Base-by-base conservation (phyloP, 2,113 vertebrate genomes). In the Microcebus lehilahytsara region DNA sequence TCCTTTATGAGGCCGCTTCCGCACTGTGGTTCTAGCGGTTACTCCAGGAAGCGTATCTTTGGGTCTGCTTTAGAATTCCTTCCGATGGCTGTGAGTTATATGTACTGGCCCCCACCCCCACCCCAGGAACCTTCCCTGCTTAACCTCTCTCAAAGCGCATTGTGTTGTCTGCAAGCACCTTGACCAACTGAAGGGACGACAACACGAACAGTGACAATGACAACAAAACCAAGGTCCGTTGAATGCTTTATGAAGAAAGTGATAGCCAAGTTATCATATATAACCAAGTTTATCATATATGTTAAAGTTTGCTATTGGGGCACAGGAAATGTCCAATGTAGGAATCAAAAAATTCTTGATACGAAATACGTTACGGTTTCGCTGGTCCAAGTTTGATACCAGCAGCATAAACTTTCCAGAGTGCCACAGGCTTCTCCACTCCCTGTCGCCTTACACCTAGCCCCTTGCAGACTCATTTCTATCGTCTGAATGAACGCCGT, bases 131-230 rank as follows among this genome's bases (percentile, higher is more conserved):
- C 12, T 56, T 72, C 17, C 32, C 42, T 42, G 27, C 40, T 17
- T 37, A n/a, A 13, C n/a, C 27, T 51, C 13, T 49, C 19, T 30
- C 4, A 51, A 66, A 42, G 30, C 7, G 19, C 22, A 46, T 53
- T 14, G 64, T 0, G 37, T 49, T 9, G 4, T n/a, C 32, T 10
- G 78, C 37, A 27, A 32, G 11, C 5, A 4, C 10, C 1, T n/a
- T 19, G 46, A 25, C 23, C 20, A 46, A 10, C 16, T 4, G 14
- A n/a, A 69, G 30, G 49, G 74, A 6, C 22, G 19, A 12, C 6
- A 0, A 9, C 4, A 0, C 0, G 4, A 40, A 17, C 17, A 5
- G 16, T 9, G 17, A 7, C 4, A 25, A 10, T 12, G 23, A 20
- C 0, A 64, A 12, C 19, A 23, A 46, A 74, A 58, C 11, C 1